Conservation (phyloP, 2,888 invertebrate genomes). For the Ectemnius cavifrons region DNA sequence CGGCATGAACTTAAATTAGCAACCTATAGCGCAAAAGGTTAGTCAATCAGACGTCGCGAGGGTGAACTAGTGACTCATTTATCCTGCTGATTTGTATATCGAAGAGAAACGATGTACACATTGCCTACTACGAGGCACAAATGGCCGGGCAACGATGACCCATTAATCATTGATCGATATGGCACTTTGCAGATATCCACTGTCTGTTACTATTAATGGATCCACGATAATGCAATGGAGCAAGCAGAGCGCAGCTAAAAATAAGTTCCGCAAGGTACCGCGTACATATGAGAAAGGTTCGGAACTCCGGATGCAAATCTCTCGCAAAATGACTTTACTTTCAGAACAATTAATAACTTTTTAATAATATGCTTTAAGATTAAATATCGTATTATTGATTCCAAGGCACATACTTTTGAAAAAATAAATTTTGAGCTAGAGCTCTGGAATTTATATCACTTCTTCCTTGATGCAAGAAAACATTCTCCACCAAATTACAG, state of each 20-base stretch:
- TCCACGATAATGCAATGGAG: neutral
- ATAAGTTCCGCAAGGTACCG: neutral
- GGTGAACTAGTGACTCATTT: constrained; percentile 71
- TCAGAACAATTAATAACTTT: too few species aligned
- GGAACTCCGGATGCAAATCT: neutral
- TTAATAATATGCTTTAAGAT: too few species aligned
- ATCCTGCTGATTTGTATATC: constrained; percentile 49
- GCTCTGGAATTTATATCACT: too few species aligned
- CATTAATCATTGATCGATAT: constrained; percentile 27
- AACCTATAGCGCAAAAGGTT: constrained; percentile 77
- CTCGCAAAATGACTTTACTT: too few species aligned
- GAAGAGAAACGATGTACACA: constrained; percentile 30
- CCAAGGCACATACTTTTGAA: too few species aligned
- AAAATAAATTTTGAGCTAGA: too few species aligned
- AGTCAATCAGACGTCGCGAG: constrained; percentile 65
- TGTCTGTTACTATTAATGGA: constrained; percentile 19
- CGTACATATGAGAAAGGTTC: neutral
- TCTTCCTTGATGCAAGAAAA: too few species aligned
- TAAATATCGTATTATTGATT: too few species aligned
- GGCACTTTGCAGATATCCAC: neutral
- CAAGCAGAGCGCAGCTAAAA: neutral
- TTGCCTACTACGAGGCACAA: constrained; percentile 3
- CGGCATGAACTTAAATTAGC: constrained; percentile 74
- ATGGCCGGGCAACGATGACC: constrained; percentile 34
- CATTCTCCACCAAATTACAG: too few species aligned